Evolutionary conservation across 2,888 invertebrate species (phyloP).

Genomic region (Meteorus colon): DNA sequence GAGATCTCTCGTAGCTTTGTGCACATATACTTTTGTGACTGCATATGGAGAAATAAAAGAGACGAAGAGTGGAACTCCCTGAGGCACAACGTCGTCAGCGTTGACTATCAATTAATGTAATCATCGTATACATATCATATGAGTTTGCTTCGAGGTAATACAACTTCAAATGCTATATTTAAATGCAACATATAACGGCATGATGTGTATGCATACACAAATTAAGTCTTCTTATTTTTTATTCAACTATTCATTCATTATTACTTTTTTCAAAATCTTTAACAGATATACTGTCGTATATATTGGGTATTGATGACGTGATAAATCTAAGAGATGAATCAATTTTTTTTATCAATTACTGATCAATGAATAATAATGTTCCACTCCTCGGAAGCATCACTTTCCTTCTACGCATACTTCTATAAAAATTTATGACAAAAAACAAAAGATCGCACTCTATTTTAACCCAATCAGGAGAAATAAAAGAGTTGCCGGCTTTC

Average conservation of each 20-base stretch:
- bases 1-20: constrained; percentile 41
- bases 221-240: neutral
- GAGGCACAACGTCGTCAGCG: constrained; percentile 49
- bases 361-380: no score
- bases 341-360: no score
- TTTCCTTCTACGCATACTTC: no score
- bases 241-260: neutral
- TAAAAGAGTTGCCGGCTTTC: no score
- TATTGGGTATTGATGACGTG: no score
- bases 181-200: constrained; percentile 46
- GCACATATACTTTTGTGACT: constrained; percentile 17
- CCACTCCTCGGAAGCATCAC: no score
- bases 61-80: constrained; percentile 35
- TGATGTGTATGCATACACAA: constrained; percentile 49
- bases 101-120: constrained; percentile 55
- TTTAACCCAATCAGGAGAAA: no score
- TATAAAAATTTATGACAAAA: no score
- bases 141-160: constrained; percentile 45
- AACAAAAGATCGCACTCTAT: no score
- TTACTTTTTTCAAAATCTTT: neutral
- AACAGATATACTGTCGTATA: neutral
- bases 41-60: constrained; percentile 27
- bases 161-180: constrained; percentile 47
- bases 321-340: no score
- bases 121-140: constrained; percentile 49